A percentile compares a stretch with the other conserved stretches of the same genome.
phyloP scores from a whole-genome alignment of 2,113 vertebrate genomes.

The Mirounga angustirostris region DNA sequence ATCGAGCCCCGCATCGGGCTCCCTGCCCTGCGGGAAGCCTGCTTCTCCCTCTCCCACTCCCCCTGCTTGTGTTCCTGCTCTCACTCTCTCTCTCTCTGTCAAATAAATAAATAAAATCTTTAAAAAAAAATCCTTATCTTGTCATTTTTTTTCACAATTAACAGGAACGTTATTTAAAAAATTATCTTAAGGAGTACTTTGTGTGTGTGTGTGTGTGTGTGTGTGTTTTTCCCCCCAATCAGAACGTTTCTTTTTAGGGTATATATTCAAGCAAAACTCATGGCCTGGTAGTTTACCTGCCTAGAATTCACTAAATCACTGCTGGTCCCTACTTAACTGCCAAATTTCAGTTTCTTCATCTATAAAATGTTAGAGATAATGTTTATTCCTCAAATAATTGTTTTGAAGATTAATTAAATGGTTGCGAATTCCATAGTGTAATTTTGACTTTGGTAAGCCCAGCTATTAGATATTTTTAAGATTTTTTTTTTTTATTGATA shows the following conservation, averaged over 20 bases:
- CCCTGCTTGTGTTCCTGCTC: too few relatives aligned
- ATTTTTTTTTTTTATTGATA: background rate
- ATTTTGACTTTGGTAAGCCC: background rate
- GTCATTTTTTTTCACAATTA: background rate
- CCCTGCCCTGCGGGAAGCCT: too few relatives aligned
- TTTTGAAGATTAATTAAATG: background rate
- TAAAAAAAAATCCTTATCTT: background rate
- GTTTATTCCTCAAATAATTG: background rate
- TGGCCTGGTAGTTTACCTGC: accelerated
- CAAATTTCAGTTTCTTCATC: background rate
- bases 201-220: too few relatives aligned
- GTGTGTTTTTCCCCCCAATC: background rate
- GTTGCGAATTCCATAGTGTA: background rate
- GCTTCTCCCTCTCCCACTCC: too few relatives aligned
- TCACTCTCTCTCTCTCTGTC: too few relatives aligned
- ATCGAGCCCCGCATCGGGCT: too few relatives aligned
- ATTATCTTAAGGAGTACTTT: background rate
- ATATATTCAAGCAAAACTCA: background rate
- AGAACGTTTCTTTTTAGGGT: background rate
- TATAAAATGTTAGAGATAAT: background rate
- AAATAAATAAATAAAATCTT: background rate
- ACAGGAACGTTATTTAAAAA: background rate
- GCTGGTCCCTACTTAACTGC: background rate
- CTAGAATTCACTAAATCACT: background rate
- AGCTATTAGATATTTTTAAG: background rate